These are phyloP conservation scores for Philonicus albiceps DNA, from an alignment of 2,888 invertebrate species.

Conservation along the genomic window DNA sequence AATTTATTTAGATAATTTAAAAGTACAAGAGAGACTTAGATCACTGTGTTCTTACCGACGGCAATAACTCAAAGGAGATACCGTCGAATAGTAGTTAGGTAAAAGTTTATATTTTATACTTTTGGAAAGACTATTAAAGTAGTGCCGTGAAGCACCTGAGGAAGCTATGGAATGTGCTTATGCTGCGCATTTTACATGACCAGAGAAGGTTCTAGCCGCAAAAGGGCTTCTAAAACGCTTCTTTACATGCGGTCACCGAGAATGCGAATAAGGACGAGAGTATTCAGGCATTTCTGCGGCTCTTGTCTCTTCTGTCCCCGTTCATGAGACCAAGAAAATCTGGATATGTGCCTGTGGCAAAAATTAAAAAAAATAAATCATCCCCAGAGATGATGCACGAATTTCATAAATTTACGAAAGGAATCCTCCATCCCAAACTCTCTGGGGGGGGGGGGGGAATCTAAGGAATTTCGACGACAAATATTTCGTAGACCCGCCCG, in stretches of 20 bases:
- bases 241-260: conserved; percentile 20
- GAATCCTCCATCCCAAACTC: neutral
- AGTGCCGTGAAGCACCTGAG: neutral
- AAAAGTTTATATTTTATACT: neutral
- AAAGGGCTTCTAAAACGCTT: neutral
- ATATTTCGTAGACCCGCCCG: conserved; percentile 44
- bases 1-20: no score
- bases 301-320: neutral
- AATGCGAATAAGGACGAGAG: neutral
- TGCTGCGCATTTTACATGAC: neutral
- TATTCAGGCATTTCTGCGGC: conserved; percentile 11
- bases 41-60: no score
- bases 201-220: neutral
- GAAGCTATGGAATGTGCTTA: neutral
- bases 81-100: no score
- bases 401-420: conserved; percentile 34
- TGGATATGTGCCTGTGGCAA: neutral
- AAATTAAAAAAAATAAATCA: conserved; percentile 41
- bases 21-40: no score
- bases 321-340: neutral
- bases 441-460: conserved; percentile 31
- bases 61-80: no score
- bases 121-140: neutral
- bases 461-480: conserved; percentile 44
- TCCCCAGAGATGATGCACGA: conserved; percentile 6